Percentiles rank a stretch among this genome's conserved stretches.
Conservation (phyloP, 2,888 invertebrate species). For the Eupithecia tripunctaria region DNA sequence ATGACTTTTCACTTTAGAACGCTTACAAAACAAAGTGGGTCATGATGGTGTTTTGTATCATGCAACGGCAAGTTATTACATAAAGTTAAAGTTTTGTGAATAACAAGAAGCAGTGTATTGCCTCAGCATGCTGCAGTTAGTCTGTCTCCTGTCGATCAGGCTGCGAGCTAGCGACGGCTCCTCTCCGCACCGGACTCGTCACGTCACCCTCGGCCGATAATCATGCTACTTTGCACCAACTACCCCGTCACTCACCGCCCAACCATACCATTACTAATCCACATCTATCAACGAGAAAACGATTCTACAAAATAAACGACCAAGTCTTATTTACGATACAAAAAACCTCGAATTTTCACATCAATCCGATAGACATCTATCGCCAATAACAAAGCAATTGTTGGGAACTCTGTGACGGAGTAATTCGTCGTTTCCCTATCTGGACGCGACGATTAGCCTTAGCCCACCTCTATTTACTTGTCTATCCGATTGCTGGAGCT, state of each 20-base stretch:
- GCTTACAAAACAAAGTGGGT: not conserved
- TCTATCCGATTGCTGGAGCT: constrained; percentile 74
- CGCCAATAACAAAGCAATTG: constrained; percentile 78
- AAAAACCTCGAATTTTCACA: constrained; percentile 37
- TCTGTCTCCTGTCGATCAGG: constrained; percentile 62
- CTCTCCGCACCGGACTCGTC: constrained; percentile 63
- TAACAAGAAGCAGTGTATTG: constrained; percentile 2
- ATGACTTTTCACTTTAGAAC: not conserved
- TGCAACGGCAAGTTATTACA: not conserved
- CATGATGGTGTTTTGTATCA: not conserved
- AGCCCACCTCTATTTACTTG: constrained; percentile 82
- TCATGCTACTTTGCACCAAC: constrained; percentile 62
- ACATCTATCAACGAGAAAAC: constrained; percentile 37
- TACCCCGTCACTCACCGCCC: constrained; percentile 60
- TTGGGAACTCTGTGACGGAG: constrained; percentile 76
- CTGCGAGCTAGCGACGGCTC: constrained; percentile 62
- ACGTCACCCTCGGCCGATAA: constrained; percentile 57
- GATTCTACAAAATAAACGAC: constrained; percentile 23
- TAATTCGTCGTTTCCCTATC: constrained; percentile 83
- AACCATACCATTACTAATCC: constrained; percentile 47
- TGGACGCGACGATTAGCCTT: constrained; percentile 82
- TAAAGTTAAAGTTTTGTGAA: not conserved
- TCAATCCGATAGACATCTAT: constrained; percentile 64
- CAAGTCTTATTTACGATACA: constrained; percentile 27
- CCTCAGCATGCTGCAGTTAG: constrained; percentile 51